Evolutionary conservation across 2,888 invertebrate species (phyloP).

Genomic region (Leptinotarsa juncta): DNA sequence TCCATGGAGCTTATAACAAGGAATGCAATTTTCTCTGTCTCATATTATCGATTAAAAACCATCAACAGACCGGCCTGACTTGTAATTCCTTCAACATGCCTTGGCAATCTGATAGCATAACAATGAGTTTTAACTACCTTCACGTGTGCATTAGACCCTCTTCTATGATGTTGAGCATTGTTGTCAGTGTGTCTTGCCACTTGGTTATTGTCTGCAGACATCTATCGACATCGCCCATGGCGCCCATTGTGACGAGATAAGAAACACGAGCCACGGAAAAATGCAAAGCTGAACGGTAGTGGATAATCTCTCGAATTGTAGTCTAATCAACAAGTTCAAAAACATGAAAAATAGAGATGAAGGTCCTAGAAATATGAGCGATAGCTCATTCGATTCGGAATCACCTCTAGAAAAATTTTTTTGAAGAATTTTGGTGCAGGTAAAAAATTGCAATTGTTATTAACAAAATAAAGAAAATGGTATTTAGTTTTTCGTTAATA

Average conservation of each 20-base stretch:
- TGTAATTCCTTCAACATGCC: not conserved
- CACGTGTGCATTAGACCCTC: slow-evolving; percentile 3
- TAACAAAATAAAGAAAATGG: too few species aligned
- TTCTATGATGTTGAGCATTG: slow-evolving; percentile 11
- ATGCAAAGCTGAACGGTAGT: not conserved
- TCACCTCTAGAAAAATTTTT: too few species aligned
- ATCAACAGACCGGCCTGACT: not conserved
- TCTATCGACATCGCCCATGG: not conserved
- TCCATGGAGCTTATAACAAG: not conserved
- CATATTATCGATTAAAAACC: not conserved
- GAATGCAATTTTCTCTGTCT: not conserved
- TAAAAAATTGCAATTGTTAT: too few species aligned
- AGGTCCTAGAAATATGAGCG: too few species aligned
- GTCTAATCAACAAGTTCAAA: too few species aligned
- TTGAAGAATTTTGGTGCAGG: too few species aligned
- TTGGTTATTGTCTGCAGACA: slow-evolving; percentile 16
- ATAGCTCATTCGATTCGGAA: too few species aligned
- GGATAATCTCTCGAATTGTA: not conserved
- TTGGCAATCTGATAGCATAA: slow-evolving; percentile 13
- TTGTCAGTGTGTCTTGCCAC: slow-evolving; percentile 12
- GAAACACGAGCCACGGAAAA: not conserved
- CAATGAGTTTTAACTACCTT: slow-evolving; percentile 9
- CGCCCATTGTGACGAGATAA: slow-evolving; percentile 15
- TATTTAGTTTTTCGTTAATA: too few species aligned
- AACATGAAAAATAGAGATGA: too few species aligned